Percentiles rank a stretch among this genome's conserved stretches.
phyloP scores from a whole-genome alignment of 2,113 vertebrate genomes.

The Agapornis roseicollis region DNA sequence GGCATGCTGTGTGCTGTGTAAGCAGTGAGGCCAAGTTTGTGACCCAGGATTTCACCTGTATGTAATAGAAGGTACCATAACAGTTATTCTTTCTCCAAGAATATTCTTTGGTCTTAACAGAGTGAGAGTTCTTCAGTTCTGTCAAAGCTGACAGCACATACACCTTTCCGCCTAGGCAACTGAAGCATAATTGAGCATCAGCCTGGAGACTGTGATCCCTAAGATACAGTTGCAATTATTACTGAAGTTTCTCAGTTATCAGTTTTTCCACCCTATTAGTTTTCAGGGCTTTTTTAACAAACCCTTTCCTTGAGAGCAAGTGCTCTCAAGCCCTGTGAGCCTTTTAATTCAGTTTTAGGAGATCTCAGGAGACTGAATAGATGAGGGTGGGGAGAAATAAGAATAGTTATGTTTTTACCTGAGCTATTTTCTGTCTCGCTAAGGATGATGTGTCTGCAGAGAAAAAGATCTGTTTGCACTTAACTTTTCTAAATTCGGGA shows the following conservation, averaged over 20 bases:
- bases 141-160: not conserved
- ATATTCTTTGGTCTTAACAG: not conserved
- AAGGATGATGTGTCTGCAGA: not conserved
- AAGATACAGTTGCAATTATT: not conserved
- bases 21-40: not conserved
- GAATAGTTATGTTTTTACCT: not conserved
- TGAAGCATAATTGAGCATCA: not conserved
- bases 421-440: not conserved
- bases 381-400: fast-evolving
- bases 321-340: not conserved
- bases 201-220: not conserved
- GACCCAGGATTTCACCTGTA: not conserved
- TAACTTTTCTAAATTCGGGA: not conserved
- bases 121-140: not conserved
- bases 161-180: not conserved
- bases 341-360: not conserved
- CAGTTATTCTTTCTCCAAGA: not conserved
- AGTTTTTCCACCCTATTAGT: not conserved
- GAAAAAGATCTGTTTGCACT: not conserved
- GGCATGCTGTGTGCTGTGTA: not conserved
- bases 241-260: not conserved
- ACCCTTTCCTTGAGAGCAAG: not conserved
- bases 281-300: not conserved
- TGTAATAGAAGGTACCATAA: not conserved
- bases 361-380: not conserved